These are phyloP conservation scores for Seriola dumerili DNA, from an alignment of 2,113 vertebrate species.

Conservation along the genomic window DNA sequence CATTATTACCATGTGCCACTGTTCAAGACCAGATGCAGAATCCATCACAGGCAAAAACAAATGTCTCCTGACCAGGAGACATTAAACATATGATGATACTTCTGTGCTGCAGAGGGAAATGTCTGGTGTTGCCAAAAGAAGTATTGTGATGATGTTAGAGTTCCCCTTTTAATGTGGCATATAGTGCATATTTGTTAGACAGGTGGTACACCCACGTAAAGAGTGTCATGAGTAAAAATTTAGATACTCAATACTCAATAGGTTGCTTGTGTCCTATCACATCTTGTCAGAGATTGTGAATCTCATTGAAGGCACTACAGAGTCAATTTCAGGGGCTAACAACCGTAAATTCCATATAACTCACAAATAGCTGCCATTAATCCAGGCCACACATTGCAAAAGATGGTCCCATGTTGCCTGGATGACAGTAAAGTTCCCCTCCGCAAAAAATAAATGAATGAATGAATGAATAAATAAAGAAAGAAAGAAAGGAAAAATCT, in stretches of 20 bases:
- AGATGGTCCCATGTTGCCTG: not conserved
- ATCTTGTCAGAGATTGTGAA: not conserved
- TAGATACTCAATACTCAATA: not conserved
- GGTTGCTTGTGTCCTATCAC: not conserved
- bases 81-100: not conserved
- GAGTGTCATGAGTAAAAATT: not conserved
- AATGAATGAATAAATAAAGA: too few relatives aligned
- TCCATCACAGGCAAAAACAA: constrained; percentile 19
- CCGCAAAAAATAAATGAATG: too few relatives aligned
- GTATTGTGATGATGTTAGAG: not conserved
- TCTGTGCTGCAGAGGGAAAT: not conserved
- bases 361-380: not conserved
- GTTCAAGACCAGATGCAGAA: constrained; percentile 31
- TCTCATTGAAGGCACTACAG: too few relatives aligned
- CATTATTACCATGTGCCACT: constrained; percentile 15
- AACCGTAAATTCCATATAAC: too few relatives aligned
- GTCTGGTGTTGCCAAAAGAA: not conserved
- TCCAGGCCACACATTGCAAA: not conserved
- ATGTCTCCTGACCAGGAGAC: constrained; percentile 15
- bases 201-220: not conserved
- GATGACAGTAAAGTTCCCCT: not conserved
- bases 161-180: not conserved
- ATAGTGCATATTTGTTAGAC: not conserved
- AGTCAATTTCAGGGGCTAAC: too few relatives aligned
- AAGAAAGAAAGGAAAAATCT: too few relatives aligned